Evolutionary conservation across 2,888 invertebrate species (phyloP).

Genomic region (Limnephilus lunatus): DNA sequence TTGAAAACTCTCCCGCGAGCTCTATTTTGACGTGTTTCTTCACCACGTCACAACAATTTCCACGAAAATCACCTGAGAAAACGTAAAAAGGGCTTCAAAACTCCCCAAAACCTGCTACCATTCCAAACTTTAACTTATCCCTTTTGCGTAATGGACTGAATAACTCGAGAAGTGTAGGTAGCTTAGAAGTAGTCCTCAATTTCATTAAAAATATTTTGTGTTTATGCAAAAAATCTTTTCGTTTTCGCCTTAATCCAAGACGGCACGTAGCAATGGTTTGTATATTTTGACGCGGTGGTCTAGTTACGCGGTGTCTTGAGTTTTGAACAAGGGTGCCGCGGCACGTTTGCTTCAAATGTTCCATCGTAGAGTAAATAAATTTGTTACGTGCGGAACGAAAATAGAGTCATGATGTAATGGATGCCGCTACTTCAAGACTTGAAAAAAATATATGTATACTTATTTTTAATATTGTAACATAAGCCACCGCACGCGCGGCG

Average conservation of each 20-base stretch:
- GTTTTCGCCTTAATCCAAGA: not conserved
- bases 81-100: not conserved
- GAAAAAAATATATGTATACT: not conserved
- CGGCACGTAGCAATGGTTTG: not conserved
- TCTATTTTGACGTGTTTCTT: not conserved
- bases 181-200: not conserved
- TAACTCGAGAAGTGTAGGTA: slow-evolving; percentile 12
- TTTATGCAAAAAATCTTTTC: not conserved
- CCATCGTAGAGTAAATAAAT: slow-evolving; percentile 60
- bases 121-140: not conserved
- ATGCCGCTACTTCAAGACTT: not conserved
- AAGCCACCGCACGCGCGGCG: no score
- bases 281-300: not conserved
- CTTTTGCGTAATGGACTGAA: not conserved
- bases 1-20: not conserved
- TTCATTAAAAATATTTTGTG: not conserved
- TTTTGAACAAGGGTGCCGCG: not conserved
- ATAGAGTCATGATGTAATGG: not conserved
- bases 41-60: not conserved
- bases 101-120: not conserved
- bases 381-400: slow-evolving; percentile 53
- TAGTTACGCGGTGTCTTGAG: not conserved
- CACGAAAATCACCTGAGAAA: not conserved
- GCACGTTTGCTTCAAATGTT: slow-evolving; percentile 33
- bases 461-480: no score